A percentile compares a stretch with the other conserved stretches of the same genome.
Conservation (phyloP, 2,888 invertebrate genomes). For the Pristionchus exspectatus region DNA sequence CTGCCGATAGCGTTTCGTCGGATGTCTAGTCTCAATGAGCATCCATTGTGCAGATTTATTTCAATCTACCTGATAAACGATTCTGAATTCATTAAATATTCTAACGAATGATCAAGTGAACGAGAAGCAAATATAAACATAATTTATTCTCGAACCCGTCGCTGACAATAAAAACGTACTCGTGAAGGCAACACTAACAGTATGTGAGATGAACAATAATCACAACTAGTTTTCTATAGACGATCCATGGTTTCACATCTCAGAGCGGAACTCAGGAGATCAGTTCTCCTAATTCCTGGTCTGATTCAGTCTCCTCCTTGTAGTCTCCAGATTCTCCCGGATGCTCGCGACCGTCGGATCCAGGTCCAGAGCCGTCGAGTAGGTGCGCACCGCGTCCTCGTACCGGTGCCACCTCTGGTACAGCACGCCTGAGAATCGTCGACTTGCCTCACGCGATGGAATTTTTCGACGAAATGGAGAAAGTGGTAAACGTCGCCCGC, state of each 20-base stretch:
- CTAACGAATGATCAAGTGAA: too few species aligned
- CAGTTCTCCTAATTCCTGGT: not conserved
- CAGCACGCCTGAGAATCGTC: constrained; percentile 61
- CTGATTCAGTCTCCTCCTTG: constrained; percentile 21
- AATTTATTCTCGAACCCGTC: not conserved
- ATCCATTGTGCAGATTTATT: too few species aligned
- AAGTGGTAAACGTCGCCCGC: constrained; percentile 66
- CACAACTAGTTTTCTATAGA: not conserved
- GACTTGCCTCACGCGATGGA: constrained; percentile 20
- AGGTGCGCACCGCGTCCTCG: constrained; percentile 59
- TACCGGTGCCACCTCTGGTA: constrained; percentile 63
- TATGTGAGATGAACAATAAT: not conserved
- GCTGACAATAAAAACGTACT: not conserved
- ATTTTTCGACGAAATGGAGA: not conserved
- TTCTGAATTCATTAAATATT: too few species aligned
- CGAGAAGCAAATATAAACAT: not conserved
- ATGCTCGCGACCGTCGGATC: constrained; percentile 20
- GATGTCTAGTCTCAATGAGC: too few species aligned
- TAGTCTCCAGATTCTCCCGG: constrained; percentile 28
- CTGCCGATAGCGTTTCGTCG: too few species aligned
- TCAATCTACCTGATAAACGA: too few species aligned
- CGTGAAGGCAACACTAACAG: not conserved
- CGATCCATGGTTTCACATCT: not conserved
- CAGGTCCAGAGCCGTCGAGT: constrained; percentile 58
- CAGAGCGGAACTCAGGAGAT: not conserved